A percentile compares a stretch with the other conserved stretches of the same genome.
Evolutionary conservation across 2,113 vertebrate species (phyloP).

Genomic region (Chionodraco myersi): DNA sequence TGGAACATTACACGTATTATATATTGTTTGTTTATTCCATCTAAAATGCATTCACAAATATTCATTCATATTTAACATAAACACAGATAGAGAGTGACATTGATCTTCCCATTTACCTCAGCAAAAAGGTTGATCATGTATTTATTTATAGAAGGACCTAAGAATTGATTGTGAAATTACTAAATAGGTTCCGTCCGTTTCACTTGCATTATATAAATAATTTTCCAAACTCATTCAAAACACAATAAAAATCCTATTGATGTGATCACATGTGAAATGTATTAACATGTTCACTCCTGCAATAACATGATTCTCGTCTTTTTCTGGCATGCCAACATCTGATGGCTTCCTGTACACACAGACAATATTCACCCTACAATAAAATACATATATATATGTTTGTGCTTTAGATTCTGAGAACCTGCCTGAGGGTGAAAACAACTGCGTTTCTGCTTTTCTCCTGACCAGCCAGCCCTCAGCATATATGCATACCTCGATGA

Average conservation of each 20-base stretch:
- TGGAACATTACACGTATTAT: neutral
- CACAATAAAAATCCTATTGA: neutral
- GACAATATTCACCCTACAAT: neutral
- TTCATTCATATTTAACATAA: neutral
- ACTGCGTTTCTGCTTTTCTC: slow-evolving; percentile 14
- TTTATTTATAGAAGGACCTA: neutral
- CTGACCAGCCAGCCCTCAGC: slow-evolving; percentile 28
- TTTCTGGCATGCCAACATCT: neutral
- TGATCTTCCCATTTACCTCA: neutral
- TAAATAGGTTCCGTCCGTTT: neutral
- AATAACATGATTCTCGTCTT: neutral
- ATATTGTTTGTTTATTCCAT: neutral
- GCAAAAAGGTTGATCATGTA: too few relatives aligned
- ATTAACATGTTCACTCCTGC: neutral
- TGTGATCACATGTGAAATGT: neutral
- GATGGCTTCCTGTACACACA: slow-evolving; percentile 22
- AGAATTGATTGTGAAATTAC: neutral
- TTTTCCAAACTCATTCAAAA: neutral
- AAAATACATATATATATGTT: slow-evolving; percentile 4
- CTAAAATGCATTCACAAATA: too few relatives aligned
- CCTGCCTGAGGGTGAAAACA: slow-evolving; percentile 31
- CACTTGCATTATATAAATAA: neutral
- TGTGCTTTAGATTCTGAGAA: slow-evolving; percentile 25
- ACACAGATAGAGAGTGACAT: neutral
- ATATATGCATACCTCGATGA: slow-evolving; percentile 17